These are phyloP conservation scores for Oryctes rhinoceros DNA, from an alignment of 1,140 invertebrate species.

Conservation along the genomic window DNA sequence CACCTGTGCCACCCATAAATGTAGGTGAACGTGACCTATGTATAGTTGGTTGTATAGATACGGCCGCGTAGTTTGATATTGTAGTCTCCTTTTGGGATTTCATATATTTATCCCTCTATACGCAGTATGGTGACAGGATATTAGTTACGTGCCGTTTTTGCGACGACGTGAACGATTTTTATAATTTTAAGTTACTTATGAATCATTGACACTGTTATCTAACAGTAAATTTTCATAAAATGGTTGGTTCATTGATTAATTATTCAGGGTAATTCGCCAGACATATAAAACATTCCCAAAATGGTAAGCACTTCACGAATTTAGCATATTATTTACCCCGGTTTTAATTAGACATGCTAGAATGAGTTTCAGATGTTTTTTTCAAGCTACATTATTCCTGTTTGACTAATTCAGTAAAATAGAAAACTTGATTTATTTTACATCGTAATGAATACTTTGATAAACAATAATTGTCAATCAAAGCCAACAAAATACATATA, in stretches of 20 bases:
- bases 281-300: background rate
- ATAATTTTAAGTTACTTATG: constrained; percentile 21
- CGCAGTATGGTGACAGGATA: constrained; percentile 19
- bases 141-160: constrained; percentile 17
- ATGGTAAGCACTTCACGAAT: background rate
- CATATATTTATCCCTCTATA: background rate
- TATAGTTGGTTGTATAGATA: constrained; percentile 15
- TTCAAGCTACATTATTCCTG: no score
- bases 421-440: no score
- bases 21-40: constrained; percentile 47
- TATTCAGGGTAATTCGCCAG: background rate
- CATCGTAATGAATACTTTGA: no score
- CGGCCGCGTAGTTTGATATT: background rate
- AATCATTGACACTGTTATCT: constrained; percentile 35
- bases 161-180: constrained; percentile 23
- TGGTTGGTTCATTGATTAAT: background rate
- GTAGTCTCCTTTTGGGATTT: constrained; percentile 38
- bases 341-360: no score
- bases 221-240: background rate
- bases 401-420: no score
- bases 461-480: no score
- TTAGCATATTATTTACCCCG: background rate
- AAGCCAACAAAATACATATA: no score
- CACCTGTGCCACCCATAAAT: constrained; percentile 45
- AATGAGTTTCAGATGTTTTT: no score